phyloP scores from a whole-genome alignment of 1,140 invertebrate species.

The Agraylea sexmaculata region DNA sequence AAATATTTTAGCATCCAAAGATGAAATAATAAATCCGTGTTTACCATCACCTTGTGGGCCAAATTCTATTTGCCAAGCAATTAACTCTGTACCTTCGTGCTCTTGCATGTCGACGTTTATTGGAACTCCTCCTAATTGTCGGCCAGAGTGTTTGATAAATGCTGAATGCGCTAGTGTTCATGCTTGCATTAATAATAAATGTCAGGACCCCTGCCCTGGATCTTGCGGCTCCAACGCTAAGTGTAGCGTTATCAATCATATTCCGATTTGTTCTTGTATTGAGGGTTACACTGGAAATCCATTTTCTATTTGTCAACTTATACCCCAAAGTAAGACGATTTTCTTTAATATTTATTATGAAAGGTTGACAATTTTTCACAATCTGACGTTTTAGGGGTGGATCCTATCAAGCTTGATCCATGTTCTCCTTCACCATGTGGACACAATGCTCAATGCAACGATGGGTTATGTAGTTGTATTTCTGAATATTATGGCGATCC shows the following conservation, averaged over 20 bases:
- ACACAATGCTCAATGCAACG: constrained; percentile 63
- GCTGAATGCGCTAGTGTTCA: constrained; percentile 48
- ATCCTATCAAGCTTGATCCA: constrained; percentile 36
- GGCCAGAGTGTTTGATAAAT: constrained; percentile 57
- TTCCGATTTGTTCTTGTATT: constrained; percentile 48
- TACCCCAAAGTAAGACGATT: constrained; percentile 9
- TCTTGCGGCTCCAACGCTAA: constrained; percentile 51
- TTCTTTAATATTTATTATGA: too few relatives aligned
- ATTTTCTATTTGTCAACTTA: constrained; percentile 43
- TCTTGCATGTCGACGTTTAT: constrained; percentile 48
- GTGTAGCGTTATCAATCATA: constrained; percentile 49
- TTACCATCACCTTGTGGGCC: constrained; percentile 52
- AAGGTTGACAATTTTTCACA: too few relatives aligned
- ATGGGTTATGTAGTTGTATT: constrained; percentile 65
- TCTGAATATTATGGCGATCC: constrained; percentile 61
- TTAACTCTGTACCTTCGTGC: constrained; percentile 45
- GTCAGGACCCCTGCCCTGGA: constrained; percentile 56
- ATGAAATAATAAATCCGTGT: constrained; percentile 39
- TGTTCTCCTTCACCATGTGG: constrained; percentile 51
- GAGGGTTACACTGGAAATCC: constrained; percentile 55
- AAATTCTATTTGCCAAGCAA: constrained; percentile 49
- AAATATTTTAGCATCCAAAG: constrained; percentile 16
- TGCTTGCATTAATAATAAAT: constrained; percentile 56
- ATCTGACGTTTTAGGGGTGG: too few relatives aligned
- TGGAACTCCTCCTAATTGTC: constrained; percentile 48